Evolutionary conservation across 2,797 vertebrate species (phyloP), one percentile per base, ranked within the genome.

Genomic region (Iguana delicatissima): DNA sequence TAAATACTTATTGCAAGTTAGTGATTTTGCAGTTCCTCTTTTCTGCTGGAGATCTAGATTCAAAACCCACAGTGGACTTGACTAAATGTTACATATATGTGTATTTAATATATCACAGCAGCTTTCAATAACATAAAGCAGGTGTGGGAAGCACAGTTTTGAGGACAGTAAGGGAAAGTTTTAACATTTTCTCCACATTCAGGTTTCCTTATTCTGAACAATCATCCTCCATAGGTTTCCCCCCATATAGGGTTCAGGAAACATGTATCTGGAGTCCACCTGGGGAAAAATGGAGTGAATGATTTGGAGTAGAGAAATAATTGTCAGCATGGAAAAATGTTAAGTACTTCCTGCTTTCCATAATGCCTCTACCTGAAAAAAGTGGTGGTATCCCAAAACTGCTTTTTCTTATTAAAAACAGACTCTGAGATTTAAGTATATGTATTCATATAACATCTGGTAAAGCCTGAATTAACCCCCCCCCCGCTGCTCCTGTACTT

Each of bases 1-100:
- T 92, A 90, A 94, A 29, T 94, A 67, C 88, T 86, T 92, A 92
- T 12, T 95, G 35, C 35, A 42, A 42, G 16, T 89, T 38, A 22
- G 7, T 73, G 18, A 6, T 62, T 59, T 46, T 83, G 59, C 38
- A 64, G 46, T 79, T 32, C 32, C 10, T 77, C 38, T 87, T 10
- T 81, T 87, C 6, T 29, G 22, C 52, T 20, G 7, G 32, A 52
- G 32, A 64, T 24, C 42, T 88, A 32, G 22, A n/a, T 80, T 69
- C 55, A 77, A 86, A 26, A n/a, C 1, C 42, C 20, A 62, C 26
- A 52, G 18, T 62, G 57, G 32, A n/a, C 32, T 29, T 67, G 32
- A 84, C 55, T 79, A 77, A 18, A 64, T 52, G 14, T 38, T 77
- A 77, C 46, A 83, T 8, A 4, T 62, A 59, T 50, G 18, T 50